Conservation (phyloP, 92 coral and sea anemone genomes). For the Epizoanthus illoricatus region DNA sequence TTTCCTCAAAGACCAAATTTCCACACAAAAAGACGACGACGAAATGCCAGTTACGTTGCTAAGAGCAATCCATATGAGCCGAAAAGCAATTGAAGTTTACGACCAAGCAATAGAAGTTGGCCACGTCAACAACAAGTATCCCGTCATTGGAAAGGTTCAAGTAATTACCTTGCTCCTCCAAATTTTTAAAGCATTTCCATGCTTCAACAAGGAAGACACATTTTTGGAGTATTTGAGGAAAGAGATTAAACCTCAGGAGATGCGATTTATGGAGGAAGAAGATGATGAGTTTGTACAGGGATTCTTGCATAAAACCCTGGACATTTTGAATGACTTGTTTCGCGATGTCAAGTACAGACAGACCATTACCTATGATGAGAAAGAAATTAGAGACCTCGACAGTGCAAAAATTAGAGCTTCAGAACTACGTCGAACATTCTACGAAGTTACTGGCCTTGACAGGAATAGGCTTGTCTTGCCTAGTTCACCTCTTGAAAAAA, state of each 20-base stretch:
- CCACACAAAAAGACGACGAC: background rate
- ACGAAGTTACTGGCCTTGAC: conserved; percentile 25
- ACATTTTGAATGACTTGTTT: background rate
- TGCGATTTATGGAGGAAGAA: background rate
- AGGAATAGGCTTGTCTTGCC: background rate
- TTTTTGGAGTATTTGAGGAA: conserved; percentile 7
- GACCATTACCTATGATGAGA: background rate
- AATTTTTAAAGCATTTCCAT: conserved; percentile 18
- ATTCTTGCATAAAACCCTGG: background rate
- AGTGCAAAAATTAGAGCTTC: conserved; percentile 7
- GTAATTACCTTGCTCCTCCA: background rate
- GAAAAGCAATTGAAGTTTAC: conserved; percentile 20
- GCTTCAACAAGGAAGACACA: conserved; percentile 12
- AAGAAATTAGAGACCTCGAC: background rate
- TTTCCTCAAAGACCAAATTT: background rate
- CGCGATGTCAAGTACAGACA: conserved; percentile 6
- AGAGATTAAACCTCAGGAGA: background rate
- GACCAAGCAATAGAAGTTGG: conserved; percentile 8
- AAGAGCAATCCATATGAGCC: conserved; percentile 25
- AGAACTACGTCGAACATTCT: background rate
- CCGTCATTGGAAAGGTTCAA: conserved; percentile 34
- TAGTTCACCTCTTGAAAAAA: background rate
- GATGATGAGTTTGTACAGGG: background rate
- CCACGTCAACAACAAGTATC: conserved; percentile 11
- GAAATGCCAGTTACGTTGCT: background rate